Conservation (phyloP, 2,797 vertebrate species). For the Chromis chromis region DNA sequence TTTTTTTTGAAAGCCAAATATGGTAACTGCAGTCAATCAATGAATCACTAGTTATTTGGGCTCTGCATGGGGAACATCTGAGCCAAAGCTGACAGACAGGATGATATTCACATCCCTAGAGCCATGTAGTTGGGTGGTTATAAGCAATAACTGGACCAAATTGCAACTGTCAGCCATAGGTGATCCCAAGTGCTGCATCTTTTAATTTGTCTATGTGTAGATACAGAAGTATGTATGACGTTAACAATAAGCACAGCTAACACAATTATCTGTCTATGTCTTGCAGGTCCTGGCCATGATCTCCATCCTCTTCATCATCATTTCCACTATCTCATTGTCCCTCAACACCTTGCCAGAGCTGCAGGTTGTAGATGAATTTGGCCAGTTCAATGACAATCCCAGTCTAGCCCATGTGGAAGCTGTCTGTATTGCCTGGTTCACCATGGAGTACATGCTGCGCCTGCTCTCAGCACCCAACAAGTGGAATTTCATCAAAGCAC, state of each 20-base stretch:
- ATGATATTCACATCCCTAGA: background rate
- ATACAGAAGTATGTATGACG: background rate
- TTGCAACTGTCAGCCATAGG: no score
- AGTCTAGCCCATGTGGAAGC: conserved; percentile 96
- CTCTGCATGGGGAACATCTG: no score
- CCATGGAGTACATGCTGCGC: conserved; percentile 98
- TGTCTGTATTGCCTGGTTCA: conserved; percentile 98
- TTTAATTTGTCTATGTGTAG: no score
- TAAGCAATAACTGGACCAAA: background rate
- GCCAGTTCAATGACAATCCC: conserved; percentile 95
- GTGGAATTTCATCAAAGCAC: conserved; percentile 99
- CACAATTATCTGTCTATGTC: conserved; percentile 63
- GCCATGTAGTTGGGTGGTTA: background rate
- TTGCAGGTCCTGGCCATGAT: conserved; percentile 96
- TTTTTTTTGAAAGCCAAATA: no score
- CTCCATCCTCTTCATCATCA: conserved; percentile 97
- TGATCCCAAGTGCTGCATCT: no score
- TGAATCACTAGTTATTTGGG: no score
- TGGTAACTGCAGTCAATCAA: no score
- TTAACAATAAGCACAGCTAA: background rate
- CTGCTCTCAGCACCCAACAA: conserved; percentile 97
- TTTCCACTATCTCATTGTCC: conserved; percentile 97
- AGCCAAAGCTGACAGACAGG: no score
- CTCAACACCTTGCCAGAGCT: conserved; percentile 98
- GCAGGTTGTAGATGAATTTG: conserved; percentile 95